Evolutionary conservation across 2,113 vertebrate genomes (phyloP).

Genomic region (Atlantisia rogersi): DNA sequence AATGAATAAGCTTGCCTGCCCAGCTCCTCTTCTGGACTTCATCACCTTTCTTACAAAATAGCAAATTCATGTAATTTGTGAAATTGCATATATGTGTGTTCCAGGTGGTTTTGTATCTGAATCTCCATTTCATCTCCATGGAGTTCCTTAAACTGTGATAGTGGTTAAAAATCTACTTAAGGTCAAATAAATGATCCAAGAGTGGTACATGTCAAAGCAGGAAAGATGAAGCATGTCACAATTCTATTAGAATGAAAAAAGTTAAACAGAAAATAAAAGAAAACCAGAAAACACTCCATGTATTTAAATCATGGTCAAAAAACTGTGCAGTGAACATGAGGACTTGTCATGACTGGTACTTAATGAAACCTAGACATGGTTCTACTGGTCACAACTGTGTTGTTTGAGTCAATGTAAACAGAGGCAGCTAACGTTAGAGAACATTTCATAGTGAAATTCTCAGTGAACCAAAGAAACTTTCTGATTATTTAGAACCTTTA

Average conservation of each 20-base stretch:
- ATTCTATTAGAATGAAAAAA: background rate
- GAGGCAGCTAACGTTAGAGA: background rate
- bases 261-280: background rate
- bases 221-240: background rate
- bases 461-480: background rate
- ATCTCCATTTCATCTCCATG: accelerated
- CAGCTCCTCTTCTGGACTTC: background rate
- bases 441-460: background rate
- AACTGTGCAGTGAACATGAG: background rate
- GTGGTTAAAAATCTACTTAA: background rate
- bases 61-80: background rate
- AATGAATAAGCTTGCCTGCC: background rate
- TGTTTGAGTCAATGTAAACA: background rate
- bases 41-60: background rate
- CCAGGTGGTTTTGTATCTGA: background rate
- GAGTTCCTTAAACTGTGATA: background rate
- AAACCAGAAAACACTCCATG: background rate
- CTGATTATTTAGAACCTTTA: background rate
- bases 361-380: background rate
- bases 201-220: background rate
- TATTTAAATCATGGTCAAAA: background rate
- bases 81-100: background rate
- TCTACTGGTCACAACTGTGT: background rate
- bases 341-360: background rate
- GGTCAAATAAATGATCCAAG: background rate